Conservation (phyloP, 2,113 vertebrate species). For the Scortum barcoo region DNA sequence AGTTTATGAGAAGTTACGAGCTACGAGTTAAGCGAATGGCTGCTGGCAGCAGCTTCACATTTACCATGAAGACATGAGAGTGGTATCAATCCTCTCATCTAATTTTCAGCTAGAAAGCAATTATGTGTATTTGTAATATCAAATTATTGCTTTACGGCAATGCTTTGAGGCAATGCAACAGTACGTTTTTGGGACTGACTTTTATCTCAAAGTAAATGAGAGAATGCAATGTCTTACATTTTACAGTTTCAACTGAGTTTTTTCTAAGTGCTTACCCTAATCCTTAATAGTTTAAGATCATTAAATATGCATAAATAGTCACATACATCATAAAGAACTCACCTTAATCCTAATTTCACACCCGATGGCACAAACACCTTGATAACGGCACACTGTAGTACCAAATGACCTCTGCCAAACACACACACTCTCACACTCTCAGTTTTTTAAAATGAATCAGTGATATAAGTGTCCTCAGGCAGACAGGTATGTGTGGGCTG, state of each 20-base stretch:
- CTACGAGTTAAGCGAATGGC: background rate
- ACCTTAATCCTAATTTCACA: background rate
- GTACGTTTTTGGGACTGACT: background rate
- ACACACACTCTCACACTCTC: conserved; percentile 25
- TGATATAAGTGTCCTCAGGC: conserved; percentile 29
- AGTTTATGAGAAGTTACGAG: background rate
- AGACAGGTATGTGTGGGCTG: conserved; percentile 60
- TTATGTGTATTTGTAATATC: no score
- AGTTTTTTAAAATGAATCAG: conserved; percentile 42
- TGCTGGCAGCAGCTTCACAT: background rate
- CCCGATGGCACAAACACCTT: conserved; percentile 25
- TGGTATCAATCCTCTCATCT: background rate
- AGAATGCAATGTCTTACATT: background rate
- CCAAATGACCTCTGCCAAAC: conserved; percentile 17
- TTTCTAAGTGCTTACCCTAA: background rate
- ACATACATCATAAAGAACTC: background rate
- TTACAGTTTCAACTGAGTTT: background rate
- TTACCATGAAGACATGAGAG: background rate
- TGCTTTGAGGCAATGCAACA: no score
- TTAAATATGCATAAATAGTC: background rate
- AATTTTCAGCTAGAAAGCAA: no score
- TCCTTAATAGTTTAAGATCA: background rate
- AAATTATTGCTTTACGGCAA: no score
- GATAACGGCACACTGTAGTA: background rate
- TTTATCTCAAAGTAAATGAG: background rate